A percentile compares a stretch with the other conserved stretches of the same genome.
phyloP scores from a whole-genome alignment of 2,797 vertebrate species.

The Okamejei kenojei region DNA sequence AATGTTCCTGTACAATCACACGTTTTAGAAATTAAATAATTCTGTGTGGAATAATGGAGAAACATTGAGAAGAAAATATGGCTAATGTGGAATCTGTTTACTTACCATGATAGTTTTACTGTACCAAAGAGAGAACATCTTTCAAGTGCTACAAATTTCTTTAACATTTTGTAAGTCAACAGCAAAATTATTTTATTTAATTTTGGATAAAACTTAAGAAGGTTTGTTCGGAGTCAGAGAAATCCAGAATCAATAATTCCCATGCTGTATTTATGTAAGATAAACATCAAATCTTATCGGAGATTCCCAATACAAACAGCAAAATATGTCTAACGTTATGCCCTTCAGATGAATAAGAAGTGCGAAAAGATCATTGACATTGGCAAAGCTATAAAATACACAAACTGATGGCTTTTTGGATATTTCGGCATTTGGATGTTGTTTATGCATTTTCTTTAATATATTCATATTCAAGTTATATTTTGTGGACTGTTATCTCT shows the following conservation, averaged over 20 bases:
- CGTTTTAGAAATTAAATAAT: not conserved
- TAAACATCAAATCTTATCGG: not conserved
- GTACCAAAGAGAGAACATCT: not conserved
- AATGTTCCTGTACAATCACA: not conserved
- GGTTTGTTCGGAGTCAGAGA: not conserved
- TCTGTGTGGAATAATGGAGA: not conserved
- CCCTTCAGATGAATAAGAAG: not conserved
- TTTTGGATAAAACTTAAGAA: not conserved
- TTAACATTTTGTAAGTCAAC: not conserved
- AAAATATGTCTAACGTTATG: not conserved
- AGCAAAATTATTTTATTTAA: not conserved
- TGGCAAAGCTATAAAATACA: not conserved
- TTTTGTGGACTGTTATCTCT: not conserved
- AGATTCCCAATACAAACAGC: not conserved
- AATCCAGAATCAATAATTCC: not conserved
- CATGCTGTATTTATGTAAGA: not conserved
- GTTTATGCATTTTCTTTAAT: not conserved
- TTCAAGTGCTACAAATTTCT: not conserved
- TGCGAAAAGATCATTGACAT: not conserved
- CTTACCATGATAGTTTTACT: not conserved
- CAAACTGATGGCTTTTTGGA: not conserved
- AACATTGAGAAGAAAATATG: not conserved
- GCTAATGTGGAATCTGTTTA: not conserved
- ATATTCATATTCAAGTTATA: not conserved
- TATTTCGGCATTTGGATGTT: not conserved